These are phyloP conservation scores for Trisateles emortualis DNA, from an alignment of 2,888 invertebrate species.

Conservation along the genomic window DNA sequence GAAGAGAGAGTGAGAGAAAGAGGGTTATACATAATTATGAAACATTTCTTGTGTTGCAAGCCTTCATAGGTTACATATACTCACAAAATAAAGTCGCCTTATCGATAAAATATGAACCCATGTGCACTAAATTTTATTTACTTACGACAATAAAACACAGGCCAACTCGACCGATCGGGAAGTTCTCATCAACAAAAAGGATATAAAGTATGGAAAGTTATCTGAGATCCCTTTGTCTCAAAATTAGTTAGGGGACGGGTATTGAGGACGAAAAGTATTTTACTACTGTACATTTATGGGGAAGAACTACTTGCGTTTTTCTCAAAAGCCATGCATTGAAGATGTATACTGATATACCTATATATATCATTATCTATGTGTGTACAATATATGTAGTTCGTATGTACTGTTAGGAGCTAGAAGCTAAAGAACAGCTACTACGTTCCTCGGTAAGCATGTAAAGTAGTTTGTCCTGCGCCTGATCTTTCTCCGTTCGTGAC, in stretches of 20 bases:
- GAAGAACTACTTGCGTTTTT: constrained; percentile 1
- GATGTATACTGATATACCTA: constrained; percentile 8
- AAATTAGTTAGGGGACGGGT: constrained; percentile 36
- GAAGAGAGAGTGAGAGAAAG: too few relatives aligned
- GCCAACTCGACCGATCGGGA: constrained; percentile 30
- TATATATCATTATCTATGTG: neutral
- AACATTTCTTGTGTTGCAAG: neutral
- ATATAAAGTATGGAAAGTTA: constrained; percentile 45
- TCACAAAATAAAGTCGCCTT: constrained; percentile 28
- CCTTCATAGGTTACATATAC: neutral
- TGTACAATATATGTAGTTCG: neutral
- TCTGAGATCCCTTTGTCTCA: constrained; percentile 39
- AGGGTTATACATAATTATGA: too few relatives aligned
- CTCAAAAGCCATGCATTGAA: constrained; percentile 17
- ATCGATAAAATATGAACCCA: constrained; percentile 42
- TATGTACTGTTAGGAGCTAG: too few relatives aligned
- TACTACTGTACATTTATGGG: constrained; percentile 24
- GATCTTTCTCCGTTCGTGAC: too few relatives aligned
- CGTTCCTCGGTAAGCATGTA: too few relatives aligned
- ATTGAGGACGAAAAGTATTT: constrained; percentile 30
- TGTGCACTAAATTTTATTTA: constrained; percentile 44
- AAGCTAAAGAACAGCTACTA: too few relatives aligned
- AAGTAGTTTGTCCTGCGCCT: too few relatives aligned
- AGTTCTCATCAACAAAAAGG: constrained; percentile 45
- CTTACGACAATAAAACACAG: constrained; percentile 43